phyloP scores from a whole-genome alignment of 2,888 invertebrate species.

The Cephus nigrinus region DNA sequence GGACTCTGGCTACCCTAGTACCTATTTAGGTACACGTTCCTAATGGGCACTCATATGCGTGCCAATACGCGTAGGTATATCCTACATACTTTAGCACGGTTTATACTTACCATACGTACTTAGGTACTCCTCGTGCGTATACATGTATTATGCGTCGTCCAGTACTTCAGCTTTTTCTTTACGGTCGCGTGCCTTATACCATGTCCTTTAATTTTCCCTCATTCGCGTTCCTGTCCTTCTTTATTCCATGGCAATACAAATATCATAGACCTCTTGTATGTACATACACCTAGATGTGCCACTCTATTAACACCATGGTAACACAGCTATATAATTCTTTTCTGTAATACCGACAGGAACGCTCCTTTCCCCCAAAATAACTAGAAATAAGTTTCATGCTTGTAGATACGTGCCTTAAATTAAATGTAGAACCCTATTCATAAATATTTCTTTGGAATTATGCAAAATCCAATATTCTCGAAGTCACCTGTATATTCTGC shows the following conservation, averaged over 20 bases:
- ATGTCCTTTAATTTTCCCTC: background rate
- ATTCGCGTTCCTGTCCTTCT: background rate
- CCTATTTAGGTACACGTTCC: constrained; percentile 35
- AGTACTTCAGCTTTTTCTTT: background rate
- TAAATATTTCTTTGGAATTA: background rate
- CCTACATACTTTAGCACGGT: background rate
- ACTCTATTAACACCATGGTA: background rate
- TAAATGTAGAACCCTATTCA: background rate
- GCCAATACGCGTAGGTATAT: constrained; percentile 8
- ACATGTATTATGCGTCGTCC: background rate
- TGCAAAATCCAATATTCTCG: background rate
- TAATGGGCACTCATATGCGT: constrained; percentile 50
- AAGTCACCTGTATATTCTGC: background rate
- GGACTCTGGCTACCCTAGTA: constrained; percentile 36
- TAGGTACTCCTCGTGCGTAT: background rate
- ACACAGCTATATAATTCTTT: background rate
- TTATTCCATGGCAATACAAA: background rate
- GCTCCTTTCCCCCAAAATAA: background rate
- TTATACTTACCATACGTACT: background rate
- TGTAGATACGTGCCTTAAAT: background rate
- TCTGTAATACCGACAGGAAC: background rate
- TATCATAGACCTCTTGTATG: background rate
- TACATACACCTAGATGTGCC: background rate
- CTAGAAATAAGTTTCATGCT: background rate
- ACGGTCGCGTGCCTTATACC: background rate